Base-by-base conservation (phyloP, 1,140 invertebrate genomes). In the Drosophila paulistorum region DNA sequence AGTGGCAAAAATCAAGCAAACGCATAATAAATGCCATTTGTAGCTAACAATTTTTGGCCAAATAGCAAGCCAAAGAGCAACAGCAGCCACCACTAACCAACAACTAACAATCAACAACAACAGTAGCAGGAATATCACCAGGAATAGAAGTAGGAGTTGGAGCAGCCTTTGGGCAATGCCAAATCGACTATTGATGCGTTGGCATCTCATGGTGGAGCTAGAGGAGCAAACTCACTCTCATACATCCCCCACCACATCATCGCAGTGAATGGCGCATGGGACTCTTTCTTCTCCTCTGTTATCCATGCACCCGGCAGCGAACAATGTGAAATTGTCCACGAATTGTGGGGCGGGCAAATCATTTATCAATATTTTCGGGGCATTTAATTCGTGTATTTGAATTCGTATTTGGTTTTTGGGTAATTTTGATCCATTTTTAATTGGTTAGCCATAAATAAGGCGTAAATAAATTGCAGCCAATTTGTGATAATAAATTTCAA, bases 281-380 rank as follows among this genome's bases (percentile, higher is more conserved):
- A n/a, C 41, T 33, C 3, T 11, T 42, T 1, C 37, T 10, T 2
- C 13, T n/a, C 9, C 45, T 20, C 6, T 13, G 6, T 48, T 37
- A 11, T 3, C 35, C 45, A 1, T 48, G 13, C 45, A 7, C 45
- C 45, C 17, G 20, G 9, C 3, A 51, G 45, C 72, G 64, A 78
- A 68, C 76, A 75, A 75, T 78, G 57, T 37, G 57, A 79, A 77
- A 79, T 76, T 76, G 77, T 72, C 73, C 65, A 72, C 75, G 64
- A 76, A 71, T 79, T 63, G 39, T 20, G 60, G 60, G n/a, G 4
- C 13, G 13, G 41, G 62, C 65, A 37, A 37, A 66, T 72, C 75
- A 79, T 79, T 79, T 79, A 79, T 76, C 76, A 75, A 78, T 75
- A 75, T 78, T 75, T 78, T 63, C 66, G 71, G 71, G 17, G 30